Base-by-base conservation (phyloP, 2,797 vertebrate species). In the Leuciscus waleckii region DNA sequence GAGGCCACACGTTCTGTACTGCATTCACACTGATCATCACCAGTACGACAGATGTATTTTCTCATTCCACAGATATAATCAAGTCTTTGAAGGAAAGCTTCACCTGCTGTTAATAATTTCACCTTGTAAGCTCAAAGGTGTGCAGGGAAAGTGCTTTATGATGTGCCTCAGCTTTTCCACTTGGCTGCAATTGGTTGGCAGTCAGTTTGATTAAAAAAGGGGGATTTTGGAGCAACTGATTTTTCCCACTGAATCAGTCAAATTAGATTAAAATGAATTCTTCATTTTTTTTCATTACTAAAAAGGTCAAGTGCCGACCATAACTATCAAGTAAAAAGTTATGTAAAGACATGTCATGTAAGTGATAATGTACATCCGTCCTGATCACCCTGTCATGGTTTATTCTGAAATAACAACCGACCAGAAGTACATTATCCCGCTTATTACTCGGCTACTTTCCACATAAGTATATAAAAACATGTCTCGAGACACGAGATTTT, bases 1-100 rank as follows among this genome's bases (percentile, higher is more conserved):
- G 43, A 76, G 61, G 82, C 58, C 29, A 83, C 21, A 51, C 2
- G 7, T 41, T 76, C 71, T 76, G 32, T 65, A 17, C 23, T 67
- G 26, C 32, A 39, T 21, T 65, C 5, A 35, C 32, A n/a, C 54
- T 35, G 29, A 65, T 65, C 7, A 2, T 54, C 23, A 43, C n/a
- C 19, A n/a, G 73, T 61, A 61, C 41, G 11, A 46, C 39, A 49
- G 56, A 26, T 63, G 23, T 70, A 29, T 43, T 73, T 49, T 82
- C 79, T 61, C 54, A 74, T 74, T 65, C 54, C 29, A 65, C 17
- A 73, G 19, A 23, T 46, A n/a, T 17, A 14, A 26, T 32, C 19
- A 54, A 14, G 21, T 37, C 63, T 68, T 35, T 65, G n/a, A 32
- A 35, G 41, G 5, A 63, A 29, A 51, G 46, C 7, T 51, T 68